Conservation (phyloP, 2,797 vertebrate genomes). For the Eulemur coronatus region DNA sequence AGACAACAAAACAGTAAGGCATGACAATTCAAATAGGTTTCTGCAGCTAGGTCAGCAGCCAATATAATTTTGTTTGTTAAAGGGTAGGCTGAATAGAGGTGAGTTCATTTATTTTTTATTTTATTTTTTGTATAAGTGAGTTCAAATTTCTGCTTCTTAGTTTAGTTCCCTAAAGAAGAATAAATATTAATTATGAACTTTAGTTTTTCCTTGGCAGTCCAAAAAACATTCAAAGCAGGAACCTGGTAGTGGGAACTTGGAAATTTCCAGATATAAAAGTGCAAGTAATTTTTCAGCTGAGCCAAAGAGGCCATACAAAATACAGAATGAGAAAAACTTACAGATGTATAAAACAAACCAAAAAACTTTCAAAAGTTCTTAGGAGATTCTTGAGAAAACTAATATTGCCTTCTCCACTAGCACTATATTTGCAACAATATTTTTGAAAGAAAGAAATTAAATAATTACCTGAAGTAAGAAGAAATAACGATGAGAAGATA, state of each 20-base stretch:
- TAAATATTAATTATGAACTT: background rate
- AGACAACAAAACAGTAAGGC: background rate
- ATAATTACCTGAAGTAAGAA: background rate
- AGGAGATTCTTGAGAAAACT: background rate
- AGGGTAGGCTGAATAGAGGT: background rate
- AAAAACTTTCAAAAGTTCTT: background rate
- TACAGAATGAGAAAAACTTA: background rate
- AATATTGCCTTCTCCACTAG: background rate
- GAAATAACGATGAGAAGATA: background rate
- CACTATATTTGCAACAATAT: background rate
- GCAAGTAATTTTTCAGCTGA: background rate
- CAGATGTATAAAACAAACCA: background rate
- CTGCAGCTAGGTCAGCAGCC: background rate
- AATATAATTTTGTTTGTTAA: background rate
- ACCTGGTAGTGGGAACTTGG: background rate
- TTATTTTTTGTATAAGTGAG: fast-evolving
- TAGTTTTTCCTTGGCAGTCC: background rate
- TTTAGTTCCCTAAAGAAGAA: background rate
- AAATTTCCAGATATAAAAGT: background rate
- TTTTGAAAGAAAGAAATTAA: background rate
- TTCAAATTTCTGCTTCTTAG: background rate
- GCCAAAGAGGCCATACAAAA: background rate
- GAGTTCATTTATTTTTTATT: background rate
- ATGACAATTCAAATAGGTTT: background rate
- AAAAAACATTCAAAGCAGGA: background rate